Percentiles rank a stretch among this genome's conserved stretches.
Evolutionary conservation across 1,140 invertebrate species (phyloP).

Genomic region (Eufriesea mexicana): DNA sequence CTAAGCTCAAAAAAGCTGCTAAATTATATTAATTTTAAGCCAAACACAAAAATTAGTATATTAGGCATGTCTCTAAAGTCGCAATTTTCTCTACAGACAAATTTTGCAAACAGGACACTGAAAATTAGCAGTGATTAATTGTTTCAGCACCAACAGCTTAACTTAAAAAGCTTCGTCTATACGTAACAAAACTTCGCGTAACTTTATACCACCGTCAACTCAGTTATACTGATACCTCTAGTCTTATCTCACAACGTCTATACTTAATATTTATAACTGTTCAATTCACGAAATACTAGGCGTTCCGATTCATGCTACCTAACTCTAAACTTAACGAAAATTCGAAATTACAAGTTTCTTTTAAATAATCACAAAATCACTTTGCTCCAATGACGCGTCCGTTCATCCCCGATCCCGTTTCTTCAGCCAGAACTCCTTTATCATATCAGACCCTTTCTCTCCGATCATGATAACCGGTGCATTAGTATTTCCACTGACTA

Average conservation of each 20-base stretch:
- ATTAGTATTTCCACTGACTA: constrained; percentile 93
- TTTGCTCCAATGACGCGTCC: too few relatives aligned
- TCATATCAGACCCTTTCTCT: constrained; percentile 92
- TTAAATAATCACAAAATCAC: too few relatives aligned
- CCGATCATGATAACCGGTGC: constrained; percentile 93
- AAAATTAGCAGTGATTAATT: not conserved
- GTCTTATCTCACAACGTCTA: not conserved
- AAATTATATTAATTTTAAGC: too few relatives aligned
- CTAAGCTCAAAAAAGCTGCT: too few relatives aligned
- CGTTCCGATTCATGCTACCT: too few relatives aligned
- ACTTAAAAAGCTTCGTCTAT: not conserved
- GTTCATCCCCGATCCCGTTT: constrained; percentile 51
- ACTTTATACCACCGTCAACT: constrained; percentile 6
- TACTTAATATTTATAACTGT: not conserved
- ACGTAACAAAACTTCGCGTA: not conserved
- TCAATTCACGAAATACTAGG: not conserved
- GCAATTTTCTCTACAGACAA: too few relatives aligned
- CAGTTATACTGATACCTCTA: not conserved
- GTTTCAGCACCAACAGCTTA: not conserved
- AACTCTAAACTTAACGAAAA: too few relatives aligned
- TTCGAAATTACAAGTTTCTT: too few relatives aligned
- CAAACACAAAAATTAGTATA: too few relatives aligned
- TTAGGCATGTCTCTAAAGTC: too few relatives aligned
- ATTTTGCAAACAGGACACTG: too few relatives aligned
- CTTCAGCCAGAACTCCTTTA: constrained; percentile 90